phyloP scores from a whole-genome alignment of 2,797 vertebrate species.

The Poecile montanus region DNA sequence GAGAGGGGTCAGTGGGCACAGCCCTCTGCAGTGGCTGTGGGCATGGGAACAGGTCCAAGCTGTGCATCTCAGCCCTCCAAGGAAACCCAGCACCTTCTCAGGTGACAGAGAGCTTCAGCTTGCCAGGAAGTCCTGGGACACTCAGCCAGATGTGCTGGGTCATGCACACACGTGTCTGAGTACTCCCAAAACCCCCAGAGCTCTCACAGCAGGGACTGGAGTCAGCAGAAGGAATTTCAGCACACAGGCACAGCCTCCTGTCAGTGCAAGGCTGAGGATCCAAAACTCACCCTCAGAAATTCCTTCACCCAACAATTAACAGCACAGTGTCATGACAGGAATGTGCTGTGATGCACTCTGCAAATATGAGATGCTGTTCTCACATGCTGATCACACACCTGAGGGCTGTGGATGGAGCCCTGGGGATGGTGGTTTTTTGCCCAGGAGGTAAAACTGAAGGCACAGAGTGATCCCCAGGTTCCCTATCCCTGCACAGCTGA shows the following conservation, averaged over 20 bases:
- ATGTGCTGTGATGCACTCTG: not conserved
- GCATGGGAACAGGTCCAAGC: not conserved
- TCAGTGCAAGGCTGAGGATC: not conserved
- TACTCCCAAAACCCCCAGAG: not conserved
- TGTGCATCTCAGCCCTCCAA: not conserved
- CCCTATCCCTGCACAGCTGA: not conserved
- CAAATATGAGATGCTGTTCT: not conserved
- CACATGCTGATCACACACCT: not conserved
- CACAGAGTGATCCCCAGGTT: not conserved
- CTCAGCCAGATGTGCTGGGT: not conserved
- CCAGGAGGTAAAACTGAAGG: not conserved
- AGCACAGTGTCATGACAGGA: not conserved
- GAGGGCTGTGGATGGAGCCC: not conserved
- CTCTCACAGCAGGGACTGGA: fast-evolving
- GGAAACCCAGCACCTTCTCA: not conserved
- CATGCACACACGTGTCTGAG: fast-evolving
- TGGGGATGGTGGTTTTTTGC: fast-evolving
- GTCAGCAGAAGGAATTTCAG: not conserved
- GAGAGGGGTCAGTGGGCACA: not conserved
- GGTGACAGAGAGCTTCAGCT: not conserved
- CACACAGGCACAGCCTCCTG: not conserved
- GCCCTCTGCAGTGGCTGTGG: not conserved
- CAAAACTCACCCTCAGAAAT: not conserved
- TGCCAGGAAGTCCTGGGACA: not conserved
- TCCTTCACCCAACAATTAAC: not conserved